Conservation (phyloP, 2,797 vertebrate genomes). For the Takifugu ocellatus region DNA sequence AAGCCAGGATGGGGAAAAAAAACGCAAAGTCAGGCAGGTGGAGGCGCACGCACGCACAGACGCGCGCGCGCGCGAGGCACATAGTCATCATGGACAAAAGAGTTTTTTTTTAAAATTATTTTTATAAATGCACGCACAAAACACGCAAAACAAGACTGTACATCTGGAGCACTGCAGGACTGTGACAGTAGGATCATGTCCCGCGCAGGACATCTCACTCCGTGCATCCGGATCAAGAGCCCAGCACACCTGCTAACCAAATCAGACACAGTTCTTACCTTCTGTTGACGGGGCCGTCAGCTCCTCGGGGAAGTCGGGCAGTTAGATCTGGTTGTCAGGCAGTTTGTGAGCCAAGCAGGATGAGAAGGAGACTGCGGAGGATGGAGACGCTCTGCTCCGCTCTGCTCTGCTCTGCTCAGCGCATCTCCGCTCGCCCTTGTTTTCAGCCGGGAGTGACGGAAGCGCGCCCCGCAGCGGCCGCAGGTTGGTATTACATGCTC, state of each 20-base stretch:
- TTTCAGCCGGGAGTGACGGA: conserved; percentile 28
- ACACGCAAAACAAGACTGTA: conserved; percentile 2
- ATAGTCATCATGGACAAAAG: conserved; percentile 18
- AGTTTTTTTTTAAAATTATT: not conserved
- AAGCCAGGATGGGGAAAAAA: conserved; percentile 33
- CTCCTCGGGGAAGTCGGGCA: conserved; percentile 3
- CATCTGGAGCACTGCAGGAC: not conserved
- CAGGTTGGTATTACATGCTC: not conserved
- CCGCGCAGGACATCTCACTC: conserved; percentile 35
- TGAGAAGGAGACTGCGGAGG: conserved; percentile 69
- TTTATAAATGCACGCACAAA: conserved; percentile 3
- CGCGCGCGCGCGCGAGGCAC: conserved; percentile 17
- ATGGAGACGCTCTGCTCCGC: conserved; percentile 52
- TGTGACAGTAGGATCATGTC: conserved; percentile 20
- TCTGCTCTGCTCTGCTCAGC: conserved; percentile 5
- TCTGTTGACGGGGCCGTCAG: conserved; percentile 14
- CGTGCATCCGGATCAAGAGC: conserved; percentile 26
- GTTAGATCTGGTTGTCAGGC: conserved; percentile 4
- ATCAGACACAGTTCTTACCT: conserved; percentile 48
- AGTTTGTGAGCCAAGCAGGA: conserved; percentile 13
- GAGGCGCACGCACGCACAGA: conserved; percentile 14
- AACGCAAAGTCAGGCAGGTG: conserved; percentile 50
- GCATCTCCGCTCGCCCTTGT: conserved; percentile 27
- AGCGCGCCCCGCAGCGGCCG: conserved; percentile 64
- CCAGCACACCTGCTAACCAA: conserved; percentile 15